Evolutionary conservation across 2,113 vertebrate genomes (phyloP).

Genomic region (Pollachius pollachius): DNA sequence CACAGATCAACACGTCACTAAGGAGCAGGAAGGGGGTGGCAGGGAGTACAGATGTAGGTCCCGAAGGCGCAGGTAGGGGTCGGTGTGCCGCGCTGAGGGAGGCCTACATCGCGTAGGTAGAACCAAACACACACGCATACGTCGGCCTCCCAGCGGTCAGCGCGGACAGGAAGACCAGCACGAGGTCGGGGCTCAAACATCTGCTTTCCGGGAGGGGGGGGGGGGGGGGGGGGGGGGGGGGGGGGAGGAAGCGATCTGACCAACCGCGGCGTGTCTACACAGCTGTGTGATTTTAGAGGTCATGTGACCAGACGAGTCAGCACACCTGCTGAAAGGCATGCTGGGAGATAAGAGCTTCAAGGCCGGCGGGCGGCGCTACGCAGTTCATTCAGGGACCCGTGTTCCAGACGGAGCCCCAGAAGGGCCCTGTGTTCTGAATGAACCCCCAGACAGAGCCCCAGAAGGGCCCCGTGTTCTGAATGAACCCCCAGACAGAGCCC

Average conservation of each 20-base stretch:
- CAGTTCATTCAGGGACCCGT: background rate
- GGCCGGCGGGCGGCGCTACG: slow-evolving; percentile 5
- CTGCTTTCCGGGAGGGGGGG: slow-evolving; percentile 46
- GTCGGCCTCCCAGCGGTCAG: slow-evolving; percentile 21
- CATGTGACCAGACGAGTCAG: slow-evolving; percentile 52
- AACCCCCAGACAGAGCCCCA: no score
- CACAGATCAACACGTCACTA: no score
- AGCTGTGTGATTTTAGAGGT: slow-evolving; percentile 62
- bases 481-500: no score
- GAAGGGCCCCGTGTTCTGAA: no score
- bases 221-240: slow-evolving; percentile 29
- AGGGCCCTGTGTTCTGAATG: background rate
- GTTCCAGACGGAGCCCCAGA: no score
- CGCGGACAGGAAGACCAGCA: slow-evolving; percentile 41
- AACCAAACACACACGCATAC: background rate
- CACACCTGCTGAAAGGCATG: slow-evolving; percentile 66
- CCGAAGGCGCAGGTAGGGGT: no score
- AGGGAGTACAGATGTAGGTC: no score
- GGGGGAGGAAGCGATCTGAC: slow-evolving; percentile 9
- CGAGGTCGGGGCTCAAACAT: slow-evolving; percentile 48
- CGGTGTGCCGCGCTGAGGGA: no score
- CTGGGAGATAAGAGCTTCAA: slow-evolving; percentile 37
- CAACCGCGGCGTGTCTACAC: slow-evolving; percentile 44
- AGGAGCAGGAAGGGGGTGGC: no score
- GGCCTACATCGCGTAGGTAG: no score